Evolutionary conservation across 2,113 vertebrate genomes (phyloP).

Genomic region (Heptranchias perlo): DNA sequence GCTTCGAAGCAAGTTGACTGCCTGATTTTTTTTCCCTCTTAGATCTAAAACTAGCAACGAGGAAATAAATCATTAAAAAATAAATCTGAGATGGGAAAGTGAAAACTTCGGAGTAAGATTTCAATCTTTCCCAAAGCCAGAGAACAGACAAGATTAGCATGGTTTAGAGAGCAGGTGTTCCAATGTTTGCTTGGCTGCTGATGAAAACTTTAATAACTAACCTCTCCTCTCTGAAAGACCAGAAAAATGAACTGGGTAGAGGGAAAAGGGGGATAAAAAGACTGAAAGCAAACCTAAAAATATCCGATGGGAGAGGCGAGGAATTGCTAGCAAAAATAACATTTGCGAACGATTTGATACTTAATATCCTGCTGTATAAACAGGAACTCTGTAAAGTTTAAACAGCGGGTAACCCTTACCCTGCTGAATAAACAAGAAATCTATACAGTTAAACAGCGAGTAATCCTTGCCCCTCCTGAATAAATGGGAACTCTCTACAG

Average conservation of each 20-base stretch:
- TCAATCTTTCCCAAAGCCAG: background rate
- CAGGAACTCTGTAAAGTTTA: too few species aligned
- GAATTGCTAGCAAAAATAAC: background rate
- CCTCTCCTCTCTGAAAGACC: background rate
- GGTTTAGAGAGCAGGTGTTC: background rate
- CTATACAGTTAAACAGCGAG: too few species aligned
- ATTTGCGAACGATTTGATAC: background rate
- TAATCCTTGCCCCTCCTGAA: background rate
- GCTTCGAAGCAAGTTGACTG: background rate
- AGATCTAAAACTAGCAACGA: background rate
- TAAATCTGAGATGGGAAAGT: background rate
- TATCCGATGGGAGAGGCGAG: background rate
- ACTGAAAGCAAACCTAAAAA: background rate
- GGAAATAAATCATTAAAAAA: background rate
- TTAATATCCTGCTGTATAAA: background rate
- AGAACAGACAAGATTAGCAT: background rate
- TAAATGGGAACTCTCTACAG: background rate
- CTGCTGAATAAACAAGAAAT: background rate
- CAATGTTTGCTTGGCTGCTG: background rate
- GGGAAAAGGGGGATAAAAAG: background rate
- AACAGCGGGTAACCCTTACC: background rate
- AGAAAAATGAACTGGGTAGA: background rate
- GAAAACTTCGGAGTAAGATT: background rate
- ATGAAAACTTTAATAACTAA: background rate
- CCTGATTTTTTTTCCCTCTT: background rate